Conservation (phyloP, 2,888 invertebrate genomes). For the Beris chalybata region DNA sequence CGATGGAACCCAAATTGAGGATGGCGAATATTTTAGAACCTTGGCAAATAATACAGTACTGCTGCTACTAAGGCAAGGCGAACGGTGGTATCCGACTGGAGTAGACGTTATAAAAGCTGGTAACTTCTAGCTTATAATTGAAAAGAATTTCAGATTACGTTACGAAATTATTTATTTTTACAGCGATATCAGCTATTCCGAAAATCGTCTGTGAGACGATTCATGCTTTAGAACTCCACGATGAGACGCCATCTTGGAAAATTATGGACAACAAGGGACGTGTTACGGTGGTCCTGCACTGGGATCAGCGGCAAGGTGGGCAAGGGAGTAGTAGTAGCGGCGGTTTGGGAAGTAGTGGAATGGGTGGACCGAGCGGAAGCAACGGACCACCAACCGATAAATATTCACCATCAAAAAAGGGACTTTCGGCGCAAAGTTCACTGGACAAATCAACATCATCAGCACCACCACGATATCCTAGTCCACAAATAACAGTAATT, state of each 20-base stretch:
- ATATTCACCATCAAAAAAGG: slow-evolving; percentile 57
- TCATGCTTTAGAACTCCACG: slow-evolving; percentile 91
- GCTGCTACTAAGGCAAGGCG: slow-evolving; percentile 83
- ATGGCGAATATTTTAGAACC: slow-evolving; percentile 94
- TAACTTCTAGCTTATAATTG: slow-evolving; percentile 51
- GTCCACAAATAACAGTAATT: slow-evolving; percentile 91
- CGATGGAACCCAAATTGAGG: slow-evolving; percentile 96
- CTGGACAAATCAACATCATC: slow-evolving; percentile 63
- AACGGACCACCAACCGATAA: slow-evolving; percentile 53
- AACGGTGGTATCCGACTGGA: slow-evolving; percentile 91
- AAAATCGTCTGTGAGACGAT: slow-evolving; percentile 97
- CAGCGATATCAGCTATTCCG: slow-evolving; percentile 94
- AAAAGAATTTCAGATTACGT: neutral
- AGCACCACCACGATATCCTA: slow-evolving; percentile 59
- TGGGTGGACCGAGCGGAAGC: slow-evolving; percentile 49
- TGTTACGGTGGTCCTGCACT: slow-evolving; percentile 94
- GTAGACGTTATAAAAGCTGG: slow-evolving; percentile 95
- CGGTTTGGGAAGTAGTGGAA: slow-evolving; percentile 54
- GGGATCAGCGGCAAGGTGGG: slow-evolving; percentile 83
- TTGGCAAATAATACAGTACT: slow-evolving; percentile 89
- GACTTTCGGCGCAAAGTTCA: slow-evolving; percentile 63
- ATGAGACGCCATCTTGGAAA: slow-evolving; percentile 97
- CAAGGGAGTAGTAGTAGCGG: slow-evolving; percentile 56
- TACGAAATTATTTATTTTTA: slow-evolving; percentile 44
- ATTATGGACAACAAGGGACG: slow-evolving; percentile 98